Percentiles rank a stretch among this genome's conserved stretches.
Conservation (phyloP, 2,797 vertebrate genomes). For the Alcedo quadribrachys region DNA sequence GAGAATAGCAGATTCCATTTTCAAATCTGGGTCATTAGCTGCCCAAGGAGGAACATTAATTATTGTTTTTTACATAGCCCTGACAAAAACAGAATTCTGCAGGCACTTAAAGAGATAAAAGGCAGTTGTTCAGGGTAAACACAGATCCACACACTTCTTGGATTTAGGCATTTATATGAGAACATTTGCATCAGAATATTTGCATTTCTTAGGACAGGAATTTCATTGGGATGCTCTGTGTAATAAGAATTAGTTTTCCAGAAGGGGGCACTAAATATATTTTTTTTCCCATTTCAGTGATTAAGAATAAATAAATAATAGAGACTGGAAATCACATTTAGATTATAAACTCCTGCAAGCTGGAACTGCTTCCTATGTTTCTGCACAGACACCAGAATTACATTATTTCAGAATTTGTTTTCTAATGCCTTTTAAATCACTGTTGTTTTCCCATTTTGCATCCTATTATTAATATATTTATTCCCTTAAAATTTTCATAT, state of each 20-base stretch:
- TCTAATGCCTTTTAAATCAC: background rate
- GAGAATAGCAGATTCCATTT: background rate
- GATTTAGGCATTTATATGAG: background rate
- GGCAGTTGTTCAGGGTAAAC: background rate
- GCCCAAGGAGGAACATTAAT: background rate
- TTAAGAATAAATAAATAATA: background rate
- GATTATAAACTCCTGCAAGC: background rate
- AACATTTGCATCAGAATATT: background rate
- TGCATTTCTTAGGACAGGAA: background rate
- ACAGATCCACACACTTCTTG: background rate
- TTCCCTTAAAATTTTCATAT: background rate
- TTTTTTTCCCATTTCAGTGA: background rate
- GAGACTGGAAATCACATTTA: background rate
- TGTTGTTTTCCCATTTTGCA: background rate
- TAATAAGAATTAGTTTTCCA: background rate
- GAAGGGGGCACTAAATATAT: slow-evolving; percentile 33
- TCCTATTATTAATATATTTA: background rate
- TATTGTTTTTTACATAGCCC: background rate
- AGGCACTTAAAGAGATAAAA: slow-evolving; percentile 6
- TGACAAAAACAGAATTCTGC: background rate
- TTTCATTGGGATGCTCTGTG: background rate
- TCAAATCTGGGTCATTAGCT: background rate
- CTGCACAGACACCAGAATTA: background rate
- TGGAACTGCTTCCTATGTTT: background rate
- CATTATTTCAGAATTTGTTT: background rate